phyloP scores from a whole-genome alignment of 2,888 invertebrate species.

The Encarsia formosa region DNA sequence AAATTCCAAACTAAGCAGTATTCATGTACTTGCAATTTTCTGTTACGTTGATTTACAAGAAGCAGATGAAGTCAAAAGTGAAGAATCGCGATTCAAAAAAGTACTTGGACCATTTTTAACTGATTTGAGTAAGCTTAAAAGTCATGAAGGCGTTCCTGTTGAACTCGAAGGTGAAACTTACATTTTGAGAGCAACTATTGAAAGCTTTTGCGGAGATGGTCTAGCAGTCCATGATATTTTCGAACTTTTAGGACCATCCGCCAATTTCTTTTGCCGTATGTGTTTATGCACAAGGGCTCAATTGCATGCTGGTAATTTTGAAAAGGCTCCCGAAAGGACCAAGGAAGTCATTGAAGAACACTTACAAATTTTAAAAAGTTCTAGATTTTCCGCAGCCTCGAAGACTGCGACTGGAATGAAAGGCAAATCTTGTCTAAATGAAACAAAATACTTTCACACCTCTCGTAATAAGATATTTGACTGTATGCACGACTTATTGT shows the following conservation, averaged over 20 bases:
- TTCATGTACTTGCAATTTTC: slow-evolving; percentile 22
- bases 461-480: slow-evolving; percentile 5
- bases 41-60: slow-evolving; percentile 18
- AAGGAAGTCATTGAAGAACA: slow-evolving; percentile 15
- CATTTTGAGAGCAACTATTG: slow-evolving; percentile 24
- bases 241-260: slow-evolving; percentile 24
- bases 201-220: slow-evolving; percentile 24
- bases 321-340: slow-evolving; percentile 15
- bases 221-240: slow-evolving; percentile 26
- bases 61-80: slow-evolving; percentile 29
- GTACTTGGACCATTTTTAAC: slow-evolving; percentile 25
- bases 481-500: slow-evolving; percentile 8
- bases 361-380: background rate
- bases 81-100: slow-evolving; percentile 23
- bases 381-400: background rate
- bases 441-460: slow-evolving; percentile 6
- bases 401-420: slow-evolving; percentile 4
- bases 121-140: slow-evolving; percentile 23
- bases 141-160: slow-evolving; percentile 24
- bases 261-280: slow-evolving; percentile 22
- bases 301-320: slow-evolving; percentile 14
- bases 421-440: background rate
- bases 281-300: slow-evolving; percentile 17
- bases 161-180: slow-evolving; percentile 14
- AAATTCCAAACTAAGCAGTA: slow-evolving; percentile 25